A percentile compares a stretch with the other conserved stretches of the same genome.
These are phyloP conservation scores for Virgularia gustaviana DNA, from an alignment of 92 coral and sea anemone genomes.

Conservation along the genomic window DNA sequence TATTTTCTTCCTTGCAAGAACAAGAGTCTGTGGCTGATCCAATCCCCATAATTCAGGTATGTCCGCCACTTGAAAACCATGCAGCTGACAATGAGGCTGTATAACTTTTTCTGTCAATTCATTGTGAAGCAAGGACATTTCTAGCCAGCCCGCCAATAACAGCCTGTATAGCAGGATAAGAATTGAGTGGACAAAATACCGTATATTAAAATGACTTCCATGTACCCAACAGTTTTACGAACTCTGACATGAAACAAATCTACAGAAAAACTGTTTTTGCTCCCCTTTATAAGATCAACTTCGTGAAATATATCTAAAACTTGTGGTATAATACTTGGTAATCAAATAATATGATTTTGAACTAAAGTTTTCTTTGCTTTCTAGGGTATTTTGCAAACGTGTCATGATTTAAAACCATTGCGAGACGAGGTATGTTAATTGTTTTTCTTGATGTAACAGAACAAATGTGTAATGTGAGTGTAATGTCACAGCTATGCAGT, in stretches of 20 bases:
- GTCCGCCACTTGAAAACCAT: neutral
- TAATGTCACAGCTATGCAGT: neutral
- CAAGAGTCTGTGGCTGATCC: constrained; percentile 97
- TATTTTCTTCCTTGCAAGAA: constrained; percentile 83
- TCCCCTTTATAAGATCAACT: too few species aligned
- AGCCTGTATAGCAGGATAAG: too few species aligned
- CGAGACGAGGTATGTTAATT: constrained; percentile 74
- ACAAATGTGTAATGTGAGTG: neutral
- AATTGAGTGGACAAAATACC: too few species aligned
- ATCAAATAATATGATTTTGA: neutral
- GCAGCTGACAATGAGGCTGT: too few species aligned
- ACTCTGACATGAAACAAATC: too few species aligned
- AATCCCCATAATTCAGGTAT: constrained; percentile 95
- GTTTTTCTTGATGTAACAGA: neutral
- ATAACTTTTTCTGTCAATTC: neutral
- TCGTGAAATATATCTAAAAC: too few species aligned
- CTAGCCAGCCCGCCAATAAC: neutral
- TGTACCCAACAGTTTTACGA: too few species aligned
- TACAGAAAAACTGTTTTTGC: too few species aligned
- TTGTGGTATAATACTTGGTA: too few species aligned
- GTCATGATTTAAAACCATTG: constrained; percentile 89
- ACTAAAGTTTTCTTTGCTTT: constrained; percentile 1
- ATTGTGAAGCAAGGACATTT: neutral
- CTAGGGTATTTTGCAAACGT: constrained; percentile 94
- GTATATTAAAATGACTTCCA: too few species aligned